phyloP scores from a whole-genome alignment of 2,888 invertebrate species.

The Choreutis nemorana region DNA sequence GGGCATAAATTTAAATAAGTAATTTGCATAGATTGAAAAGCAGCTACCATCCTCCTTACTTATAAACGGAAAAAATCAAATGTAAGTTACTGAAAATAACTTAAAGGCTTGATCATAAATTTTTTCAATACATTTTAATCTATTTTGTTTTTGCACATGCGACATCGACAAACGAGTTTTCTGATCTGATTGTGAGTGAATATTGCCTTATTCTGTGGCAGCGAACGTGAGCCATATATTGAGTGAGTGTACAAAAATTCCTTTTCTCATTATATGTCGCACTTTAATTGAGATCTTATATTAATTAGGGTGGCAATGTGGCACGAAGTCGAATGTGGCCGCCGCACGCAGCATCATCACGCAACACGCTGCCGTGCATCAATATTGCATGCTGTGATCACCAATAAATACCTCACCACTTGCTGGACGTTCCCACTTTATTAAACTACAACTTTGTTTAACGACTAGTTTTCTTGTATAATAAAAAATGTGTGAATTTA shows the following conservation, averaged over 20 bases:
- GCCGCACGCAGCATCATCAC: constrained; percentile 57
- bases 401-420: too few species aligned
- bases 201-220: constrained; percentile 45
- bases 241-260: constrained; percentile 48
- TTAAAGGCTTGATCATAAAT: too few species aligned
- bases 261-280: constrained; percentile 57
- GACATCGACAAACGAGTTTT: constrained; percentile 38
- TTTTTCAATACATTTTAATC: background rate
- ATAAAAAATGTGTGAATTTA: too few species aligned
- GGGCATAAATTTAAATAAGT: too few species aligned
- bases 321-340: constrained; percentile 50
- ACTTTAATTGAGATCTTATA: constrained; percentile 68
- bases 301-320: constrained; percentile 62
- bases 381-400: too few species aligned
- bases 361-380: constrained; percentile 31
- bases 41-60: too few species aligned
- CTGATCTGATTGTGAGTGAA: constrained; percentile 34
- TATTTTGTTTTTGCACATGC: constrained; percentile 12
- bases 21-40: too few species aligned
- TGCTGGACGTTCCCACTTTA: too few species aligned
- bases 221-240: constrained; percentile 33
- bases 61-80: too few species aligned
- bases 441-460: too few species aligned
- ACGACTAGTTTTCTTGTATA: too few species aligned
- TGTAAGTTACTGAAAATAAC: too few species aligned